Base-by-base conservation (phyloP, 2,888 invertebrate species). In the Leptinotarsa peninsularis region DNA sequence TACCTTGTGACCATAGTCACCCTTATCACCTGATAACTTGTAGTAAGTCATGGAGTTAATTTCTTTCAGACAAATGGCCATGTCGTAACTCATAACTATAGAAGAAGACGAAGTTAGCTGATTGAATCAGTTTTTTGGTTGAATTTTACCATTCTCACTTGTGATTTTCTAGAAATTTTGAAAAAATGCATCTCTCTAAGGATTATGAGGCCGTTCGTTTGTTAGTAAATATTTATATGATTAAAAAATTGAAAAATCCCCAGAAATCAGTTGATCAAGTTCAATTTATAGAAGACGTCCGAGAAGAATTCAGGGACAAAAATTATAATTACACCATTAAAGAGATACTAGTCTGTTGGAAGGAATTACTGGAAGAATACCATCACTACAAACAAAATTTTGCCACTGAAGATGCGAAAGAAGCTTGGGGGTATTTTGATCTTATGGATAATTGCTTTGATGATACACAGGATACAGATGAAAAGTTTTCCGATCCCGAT, bases 401-500 rank as follows among this genome's bases (percentile, higher is more conserved):
- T 33, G 63, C 73, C 13, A 69, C 50, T 33, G 79, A 79, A 66
- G 71, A 77, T 71, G 73, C 76, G 27, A 79, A 66, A 68, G 74
- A 77, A 49, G 54, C 73, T 56, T 79, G 79, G 79, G 74, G 77
- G 27, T 79, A 76, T 21, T 79, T 75, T 56, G 71, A 76, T n/a
- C 76, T 79, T 33, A 71, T 79, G 68, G 79, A 79, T 60, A 75
- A 74, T 71, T 79, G 79, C 71, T 79, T 76, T 72, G 79, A 79
- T 71, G 73, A 63, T 23, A 71, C 10, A 21, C 49, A 73, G 66
- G 72, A 71, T 33, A 67, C 68, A 50, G n/a, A 58, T n/a, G 73
- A 76, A 69, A 76, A 76, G 56, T 76, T 76, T 56, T 68, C 49
- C 4, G 70, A 70, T 43, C 70, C 70, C 10, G 70, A 70, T 70